Conservation (phyloP, 2,113 vertebrate genomes). For the Peromyscus californicus region DNA sequence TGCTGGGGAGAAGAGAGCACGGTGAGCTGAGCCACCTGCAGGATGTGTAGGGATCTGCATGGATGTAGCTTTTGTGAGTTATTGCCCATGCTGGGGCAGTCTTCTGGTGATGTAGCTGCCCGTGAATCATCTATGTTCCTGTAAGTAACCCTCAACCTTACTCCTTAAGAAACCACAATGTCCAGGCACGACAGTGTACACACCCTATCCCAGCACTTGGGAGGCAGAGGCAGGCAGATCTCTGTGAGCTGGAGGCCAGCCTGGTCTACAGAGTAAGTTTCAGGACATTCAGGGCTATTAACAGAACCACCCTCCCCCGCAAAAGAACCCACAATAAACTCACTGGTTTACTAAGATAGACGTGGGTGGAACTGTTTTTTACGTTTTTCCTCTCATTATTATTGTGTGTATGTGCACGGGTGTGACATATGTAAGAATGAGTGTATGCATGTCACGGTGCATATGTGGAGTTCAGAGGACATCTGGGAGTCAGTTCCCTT, state of each 20-base stretch:
- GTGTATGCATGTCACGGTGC: too few relatives aligned
- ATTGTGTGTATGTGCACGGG: not conserved
- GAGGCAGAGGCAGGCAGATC: not conserved
- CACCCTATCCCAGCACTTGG: not conserved
- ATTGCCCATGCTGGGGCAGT: not conserved
- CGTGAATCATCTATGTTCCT: not conserved
- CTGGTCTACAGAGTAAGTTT: not conserved
- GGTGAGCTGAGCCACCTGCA: not conserved
- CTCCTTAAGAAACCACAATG: not conserved
- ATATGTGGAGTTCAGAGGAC: not conserved
- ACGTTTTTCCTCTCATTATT: not conserved
- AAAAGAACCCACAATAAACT: not conserved
- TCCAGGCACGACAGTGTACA: not conserved
- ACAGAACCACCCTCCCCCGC: not conserved
- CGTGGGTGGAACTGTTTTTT: not conserved
- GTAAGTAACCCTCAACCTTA: not conserved
- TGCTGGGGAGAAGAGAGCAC: not conserved
- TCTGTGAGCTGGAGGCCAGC: not conserved
- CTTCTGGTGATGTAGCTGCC: not conserved
- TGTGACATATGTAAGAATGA: not conserved
- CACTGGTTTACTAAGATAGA: not conserved
- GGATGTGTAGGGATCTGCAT: not conserved
- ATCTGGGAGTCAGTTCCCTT: not conserved
- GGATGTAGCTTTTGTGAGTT: not conserved
- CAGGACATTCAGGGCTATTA: not conserved